These are phyloP conservation scores for Prostheceraeus crozeri DNA, from an alignment of 2,888 invertebrate genomes.

Conservation along the genomic window DNA sequence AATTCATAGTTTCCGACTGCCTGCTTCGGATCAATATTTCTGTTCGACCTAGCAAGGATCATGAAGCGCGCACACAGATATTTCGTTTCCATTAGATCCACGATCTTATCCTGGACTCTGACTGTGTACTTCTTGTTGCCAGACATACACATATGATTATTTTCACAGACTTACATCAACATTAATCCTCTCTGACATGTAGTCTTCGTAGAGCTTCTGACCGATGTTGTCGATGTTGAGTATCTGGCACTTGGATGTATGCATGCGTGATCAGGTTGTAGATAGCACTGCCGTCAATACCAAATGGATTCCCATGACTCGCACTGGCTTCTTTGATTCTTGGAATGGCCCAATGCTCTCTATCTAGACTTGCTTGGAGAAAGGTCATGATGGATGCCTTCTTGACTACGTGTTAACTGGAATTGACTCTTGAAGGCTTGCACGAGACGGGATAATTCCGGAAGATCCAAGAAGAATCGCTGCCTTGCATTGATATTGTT, in stretches of 20 bases:
- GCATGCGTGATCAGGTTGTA: no score
- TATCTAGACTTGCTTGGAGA: no score
- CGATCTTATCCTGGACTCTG: conserved; percentile 35
- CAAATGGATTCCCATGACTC: no score
- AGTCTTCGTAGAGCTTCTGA: conserved; percentile 41
- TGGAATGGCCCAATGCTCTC: no score
- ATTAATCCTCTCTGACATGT: conserved; percentile 39
- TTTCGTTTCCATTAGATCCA: conserved; percentile 38
- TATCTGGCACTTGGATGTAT: conserved; percentile 40
- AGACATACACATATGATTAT: conserved; percentile 38
- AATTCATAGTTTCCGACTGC: conserved; percentile 26
- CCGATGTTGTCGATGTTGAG: conserved; percentile 38
- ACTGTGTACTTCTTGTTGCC: conserved; percentile 36
- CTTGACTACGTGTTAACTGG: no score
- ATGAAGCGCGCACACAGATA: conserved; percentile 34
- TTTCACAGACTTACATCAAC: conserved; percentile 40
- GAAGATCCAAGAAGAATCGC: no score
- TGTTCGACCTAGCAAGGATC: conserved; percentile 35
- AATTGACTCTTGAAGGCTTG: no score
- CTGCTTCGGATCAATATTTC: conserved; percentile 34
- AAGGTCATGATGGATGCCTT: no score
- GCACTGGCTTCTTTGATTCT: no score
- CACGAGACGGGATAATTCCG: no score
- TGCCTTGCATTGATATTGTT: no score
- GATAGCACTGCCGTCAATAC: no score